Evolutionary conservation across 1,140 invertebrate genomes (phyloP).

Genomic region (Helicorthomorpha holstii): DNA sequence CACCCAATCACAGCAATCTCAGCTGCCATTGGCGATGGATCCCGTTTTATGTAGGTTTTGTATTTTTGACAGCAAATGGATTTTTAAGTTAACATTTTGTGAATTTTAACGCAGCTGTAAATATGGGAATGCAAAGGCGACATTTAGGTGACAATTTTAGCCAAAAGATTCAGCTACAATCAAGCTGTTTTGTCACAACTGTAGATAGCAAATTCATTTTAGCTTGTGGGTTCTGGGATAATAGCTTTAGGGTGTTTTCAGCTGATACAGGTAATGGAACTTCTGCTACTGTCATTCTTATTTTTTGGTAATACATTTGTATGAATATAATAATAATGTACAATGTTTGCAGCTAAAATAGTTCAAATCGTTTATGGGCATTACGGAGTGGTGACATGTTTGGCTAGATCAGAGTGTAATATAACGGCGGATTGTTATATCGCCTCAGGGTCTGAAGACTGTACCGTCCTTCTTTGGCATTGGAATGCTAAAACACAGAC

Average conservation of each 20-base stretch:
- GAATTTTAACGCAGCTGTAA: slow-evolving; percentile 24
- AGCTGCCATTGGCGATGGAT: slow-evolving; percentile 90
- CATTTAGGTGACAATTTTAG: slow-evolving; percentile 93
- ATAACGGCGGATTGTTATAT: slow-evolving; percentile 98
- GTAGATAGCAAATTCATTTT: slow-evolving; percentile 91
- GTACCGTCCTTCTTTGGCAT: slow-evolving; percentile 94
- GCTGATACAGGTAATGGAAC: slow-evolving; percentile 66
- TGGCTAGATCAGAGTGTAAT: slow-evolving; percentile 91
- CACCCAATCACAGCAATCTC: slow-evolving; percentile 41
- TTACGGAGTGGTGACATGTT: slow-evolving; percentile 94
- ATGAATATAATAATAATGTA: no score
- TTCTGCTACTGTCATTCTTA: slow-evolving; percentile 9
- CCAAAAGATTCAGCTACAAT: slow-evolving; percentile 78
- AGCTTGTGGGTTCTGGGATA: slow-evolving; percentile 99
- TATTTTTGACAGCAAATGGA: neutral
- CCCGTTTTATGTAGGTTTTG: slow-evolving; percentile 63
- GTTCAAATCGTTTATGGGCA: slow-evolving; percentile 97
- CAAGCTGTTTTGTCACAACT: slow-evolving; percentile 92
- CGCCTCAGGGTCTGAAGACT: slow-evolving; percentile 92
- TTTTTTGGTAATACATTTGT: neutral
- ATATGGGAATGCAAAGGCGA: slow-evolving; percentile 37
- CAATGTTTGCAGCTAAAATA: slow-evolving; percentile 71
- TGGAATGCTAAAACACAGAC: slow-evolving; percentile 93
- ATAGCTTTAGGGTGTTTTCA: slow-evolving; percentile 93
- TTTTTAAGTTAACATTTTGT: neutral